Percentiles rank a stretch among this genome's conserved stretches.
phyloP scores from a whole-genome alignment of 2,888 invertebrate genomes.

The Pyrochroa serraticornis region DNA sequence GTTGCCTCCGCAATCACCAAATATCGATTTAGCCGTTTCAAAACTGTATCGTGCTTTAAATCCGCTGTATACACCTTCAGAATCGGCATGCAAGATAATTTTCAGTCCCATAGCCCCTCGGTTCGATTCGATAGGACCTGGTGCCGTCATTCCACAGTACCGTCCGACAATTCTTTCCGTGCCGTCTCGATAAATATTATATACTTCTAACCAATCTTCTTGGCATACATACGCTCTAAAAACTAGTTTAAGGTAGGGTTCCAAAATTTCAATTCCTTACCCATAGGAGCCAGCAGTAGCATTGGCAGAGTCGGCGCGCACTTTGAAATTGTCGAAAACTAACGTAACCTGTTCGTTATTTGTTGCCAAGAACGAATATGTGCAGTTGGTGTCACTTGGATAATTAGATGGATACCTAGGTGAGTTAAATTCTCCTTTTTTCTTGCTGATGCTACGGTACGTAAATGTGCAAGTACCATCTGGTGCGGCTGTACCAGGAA shows the following conservation, averaged over 20 bases:
- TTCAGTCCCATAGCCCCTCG: constrained; percentile 87
- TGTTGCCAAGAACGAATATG: constrained; percentile 86
- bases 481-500: constrained; percentile 92
- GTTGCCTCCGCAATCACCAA: constrained; percentile 92
- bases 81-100: constrained; percentile 87
- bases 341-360: constrained; percentile 89
- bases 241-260: constrained; percentile 4
- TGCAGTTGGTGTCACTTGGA: constrained; percentile 93
- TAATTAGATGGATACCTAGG: constrained; percentile 97
- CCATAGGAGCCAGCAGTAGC: constrained; percentile 77
- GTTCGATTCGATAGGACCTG: constrained; percentile 94
- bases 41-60: constrained; percentile 96
- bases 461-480: constrained; percentile 91
- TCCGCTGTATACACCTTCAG: constrained; percentile 87
- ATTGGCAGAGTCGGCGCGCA: constrained; percentile 81
- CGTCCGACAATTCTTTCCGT: constrained; percentile 85
- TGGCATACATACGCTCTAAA: constrained; percentile 76
- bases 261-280: constrained; percentile 56
- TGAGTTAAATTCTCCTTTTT: constrained; percentile 92
- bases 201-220: constrained; percentile 94
- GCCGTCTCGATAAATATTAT: constrained; percentile 84
- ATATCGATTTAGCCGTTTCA: constrained; percentile 84
- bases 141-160: constrained; percentile 89
- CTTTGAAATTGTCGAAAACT: constrained; percentile 91
- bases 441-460: constrained; percentile 85